Evolutionary conservation across 1,140 invertebrate species (phyloP).

Genomic region (Bombus sylvicola): DNA sequence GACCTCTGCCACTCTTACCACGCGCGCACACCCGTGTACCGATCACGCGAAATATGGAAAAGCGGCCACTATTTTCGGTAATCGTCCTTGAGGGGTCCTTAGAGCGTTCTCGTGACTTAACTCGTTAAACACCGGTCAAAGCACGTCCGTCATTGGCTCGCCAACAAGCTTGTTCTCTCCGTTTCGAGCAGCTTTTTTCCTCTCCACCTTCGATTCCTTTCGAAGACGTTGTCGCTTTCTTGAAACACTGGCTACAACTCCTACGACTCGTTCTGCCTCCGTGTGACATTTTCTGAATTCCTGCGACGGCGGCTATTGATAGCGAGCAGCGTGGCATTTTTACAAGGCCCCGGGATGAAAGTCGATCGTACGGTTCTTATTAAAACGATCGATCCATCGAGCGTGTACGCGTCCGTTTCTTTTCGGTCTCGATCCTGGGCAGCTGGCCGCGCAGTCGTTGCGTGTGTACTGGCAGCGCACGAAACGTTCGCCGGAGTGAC

Average conservation of each 20-base stretch:
- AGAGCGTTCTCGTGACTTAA: slow-evolving; percentile 47
- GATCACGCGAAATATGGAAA: slow-evolving; percentile 41
- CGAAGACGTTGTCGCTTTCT: background rate
- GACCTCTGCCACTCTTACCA: slow-evolving; percentile 26
- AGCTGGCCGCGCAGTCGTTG: background rate
- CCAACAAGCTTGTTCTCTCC: slow-evolving; percentile 10
- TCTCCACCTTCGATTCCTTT: slow-evolving; percentile 34
- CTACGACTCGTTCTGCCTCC: background rate
- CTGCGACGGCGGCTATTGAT: background rate
- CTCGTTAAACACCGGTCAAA: background rate
- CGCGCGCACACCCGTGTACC: background rate
- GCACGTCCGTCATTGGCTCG: slow-evolving; percentile 33
- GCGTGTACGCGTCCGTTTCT: no score
- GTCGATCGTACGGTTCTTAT: background rate
- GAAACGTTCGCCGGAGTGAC: background rate
- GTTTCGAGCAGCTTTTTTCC: slow-evolving; percentile 52
- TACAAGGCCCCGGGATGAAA: no score
- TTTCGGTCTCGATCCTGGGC: background rate
- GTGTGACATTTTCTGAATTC: slow-evolving; percentile 20
- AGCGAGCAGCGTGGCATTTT: background rate
- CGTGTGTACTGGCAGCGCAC: background rate
- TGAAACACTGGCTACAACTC: no score
- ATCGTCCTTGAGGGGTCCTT: slow-evolving; percentile 37
- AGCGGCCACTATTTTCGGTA: background rate
- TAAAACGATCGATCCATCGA: slow-evolving; percentile 5